phyloP scores from a whole-genome alignment of 2,797 vertebrate species.

The Cercopithecus mitis region DNA sequence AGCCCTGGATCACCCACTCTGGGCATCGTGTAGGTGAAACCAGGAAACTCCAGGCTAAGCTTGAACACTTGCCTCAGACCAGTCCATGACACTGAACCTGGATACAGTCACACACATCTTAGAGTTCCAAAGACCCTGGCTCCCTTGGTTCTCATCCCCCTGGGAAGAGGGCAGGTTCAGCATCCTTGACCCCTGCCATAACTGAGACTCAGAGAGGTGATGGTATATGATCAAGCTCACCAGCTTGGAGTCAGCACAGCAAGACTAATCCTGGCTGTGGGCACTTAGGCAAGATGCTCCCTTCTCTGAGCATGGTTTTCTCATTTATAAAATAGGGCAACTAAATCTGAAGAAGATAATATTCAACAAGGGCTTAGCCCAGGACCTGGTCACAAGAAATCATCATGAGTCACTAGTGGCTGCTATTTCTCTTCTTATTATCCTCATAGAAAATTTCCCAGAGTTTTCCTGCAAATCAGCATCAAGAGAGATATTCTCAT shows the following conservation, averaged over 20 bases:
- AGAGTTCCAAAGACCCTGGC: not conserved
- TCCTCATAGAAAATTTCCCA: not conserved
- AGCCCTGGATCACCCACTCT: not conserved
- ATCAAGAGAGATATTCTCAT: not conserved
- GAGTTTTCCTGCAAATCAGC: not conserved
- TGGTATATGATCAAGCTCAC: accelerated
- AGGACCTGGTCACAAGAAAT: not conserved
- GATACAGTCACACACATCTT: not conserved
- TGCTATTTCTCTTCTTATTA: not conserved
- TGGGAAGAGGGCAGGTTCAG: too few species aligned
- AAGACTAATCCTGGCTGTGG: not conserved
- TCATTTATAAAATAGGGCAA: not conserved
- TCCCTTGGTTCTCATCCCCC: not conserved
- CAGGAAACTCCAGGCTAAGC: not conserved
- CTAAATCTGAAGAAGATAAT: not conserved
- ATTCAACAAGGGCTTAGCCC: not conserved
- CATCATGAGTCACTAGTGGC: not conserved
- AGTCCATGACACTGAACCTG: not conserved
- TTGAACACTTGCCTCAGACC: not conserved
- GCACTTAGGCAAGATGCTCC: not conserved
- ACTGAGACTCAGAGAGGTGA: not conserved
- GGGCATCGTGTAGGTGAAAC: not conserved
- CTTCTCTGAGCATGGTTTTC: not conserved
- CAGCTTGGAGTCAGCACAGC: accelerated
- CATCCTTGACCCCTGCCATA: not conserved